These are phyloP conservation scores for Calidris pugnax DNA, from an alignment of 2,113 vertebrate genomes.

Conservation along the genomic window DNA sequence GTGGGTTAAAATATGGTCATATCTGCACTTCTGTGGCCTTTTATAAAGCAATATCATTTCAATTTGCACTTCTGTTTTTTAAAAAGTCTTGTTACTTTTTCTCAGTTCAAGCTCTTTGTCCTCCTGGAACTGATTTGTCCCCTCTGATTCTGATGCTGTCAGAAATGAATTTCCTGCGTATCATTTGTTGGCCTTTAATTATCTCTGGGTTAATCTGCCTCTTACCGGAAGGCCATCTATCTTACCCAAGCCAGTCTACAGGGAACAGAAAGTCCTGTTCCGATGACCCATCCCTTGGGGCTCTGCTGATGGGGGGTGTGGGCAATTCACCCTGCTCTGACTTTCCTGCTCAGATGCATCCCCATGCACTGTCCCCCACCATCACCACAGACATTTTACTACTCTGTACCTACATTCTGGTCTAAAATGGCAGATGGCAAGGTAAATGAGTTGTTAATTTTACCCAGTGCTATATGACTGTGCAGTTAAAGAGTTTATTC, in stretches of 20 bases:
- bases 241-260: background rate
- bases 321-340: rapidly evolving
- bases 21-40: background rate
- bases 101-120: background rate
- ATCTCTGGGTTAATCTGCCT: background rate
- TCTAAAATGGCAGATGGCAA: background rate
- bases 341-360: no score
- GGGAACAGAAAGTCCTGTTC: background rate
- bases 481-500: background rate
- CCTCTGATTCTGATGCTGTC: background rate
- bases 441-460: background rate
- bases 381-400: background rate
- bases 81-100: background rate
- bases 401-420: background rate
- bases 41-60: background rate
- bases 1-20: background rate
- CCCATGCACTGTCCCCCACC: background rate
- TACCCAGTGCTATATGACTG: background rate
- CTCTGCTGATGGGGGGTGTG: background rate
- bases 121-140: background rate
- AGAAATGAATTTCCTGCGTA: background rate
- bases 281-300: background rate
- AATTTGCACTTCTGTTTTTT: background rate
- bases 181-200: background rate
- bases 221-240: background rate